Conservation (phyloP, 2,888 invertebrate species). For the Carcina quercana region DNA sequence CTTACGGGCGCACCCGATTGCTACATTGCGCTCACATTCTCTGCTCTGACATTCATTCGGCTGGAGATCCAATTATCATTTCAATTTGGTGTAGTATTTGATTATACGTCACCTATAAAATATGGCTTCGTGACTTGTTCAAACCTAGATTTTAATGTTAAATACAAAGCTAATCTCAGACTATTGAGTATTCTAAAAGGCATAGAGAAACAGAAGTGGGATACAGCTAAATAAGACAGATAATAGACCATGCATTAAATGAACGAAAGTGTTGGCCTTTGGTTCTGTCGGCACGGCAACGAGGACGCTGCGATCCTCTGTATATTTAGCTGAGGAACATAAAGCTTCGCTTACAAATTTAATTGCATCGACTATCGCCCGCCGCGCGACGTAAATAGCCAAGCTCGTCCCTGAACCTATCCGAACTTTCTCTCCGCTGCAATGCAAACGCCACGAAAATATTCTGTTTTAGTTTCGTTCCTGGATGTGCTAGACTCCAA, state of each 20-base stretch:
- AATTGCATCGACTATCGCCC: conserved; percentile 70
- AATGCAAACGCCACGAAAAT: conserved; percentile 30
- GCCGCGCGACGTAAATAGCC: conserved; percentile 65
- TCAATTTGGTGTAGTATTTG: conserved; percentile 4
- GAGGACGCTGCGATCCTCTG: conserved; percentile 36
- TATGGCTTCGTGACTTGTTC: too few relatives aligned
- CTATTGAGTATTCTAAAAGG: too few relatives aligned
- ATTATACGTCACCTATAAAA: too few relatives aligned
- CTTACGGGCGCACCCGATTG: conserved; percentile 46
- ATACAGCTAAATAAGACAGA: too few relatives aligned
- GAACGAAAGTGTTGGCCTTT: conserved; percentile 34
- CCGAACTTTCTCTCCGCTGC: conserved; percentile 57
- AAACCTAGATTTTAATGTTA: too few relatives aligned
- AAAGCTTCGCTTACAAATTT: conserved; percentile 68
- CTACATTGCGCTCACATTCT: conserved; percentile 29
- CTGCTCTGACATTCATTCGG: conserved; percentile 4
- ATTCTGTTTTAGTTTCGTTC: conserved; percentile 21
- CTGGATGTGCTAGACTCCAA: conserved; percentile 36
- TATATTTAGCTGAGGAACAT: conserved; percentile 61
- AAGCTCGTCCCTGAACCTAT: conserved; percentile 65
- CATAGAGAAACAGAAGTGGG: too few relatives aligned
- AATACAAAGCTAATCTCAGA: too few relatives aligned
- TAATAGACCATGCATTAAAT: too few relatives aligned
- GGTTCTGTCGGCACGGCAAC: conserved; percentile 40
- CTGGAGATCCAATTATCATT: conserved; percentile 26